Base-by-base conservation (phyloP, 2,888 invertebrate genomes). In the Volucella inanis region DNA sequence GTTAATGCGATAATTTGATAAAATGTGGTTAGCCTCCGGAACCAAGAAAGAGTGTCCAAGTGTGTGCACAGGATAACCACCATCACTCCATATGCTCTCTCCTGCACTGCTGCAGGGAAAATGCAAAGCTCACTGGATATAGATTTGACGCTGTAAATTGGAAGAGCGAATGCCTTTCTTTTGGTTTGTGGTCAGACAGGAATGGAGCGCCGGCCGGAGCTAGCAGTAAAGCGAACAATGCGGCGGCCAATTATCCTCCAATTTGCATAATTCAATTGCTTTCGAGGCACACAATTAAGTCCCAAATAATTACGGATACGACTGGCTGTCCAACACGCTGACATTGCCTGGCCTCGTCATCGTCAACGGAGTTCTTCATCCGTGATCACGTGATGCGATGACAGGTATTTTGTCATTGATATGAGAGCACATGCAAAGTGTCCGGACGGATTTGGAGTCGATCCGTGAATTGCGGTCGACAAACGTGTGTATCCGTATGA, bases 361-460 rank as follows among this genome's bases (percentile, higher is more conserved):
- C 75, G 71, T 65, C 75, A 67, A 65, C 61, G 72, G 57, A 85
- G 76, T 81, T 81, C 81, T 57, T 85, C 85, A 81, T 85, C 81
- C 85, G 85, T 85, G 85, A 85, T 85, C 85, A 85, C 81, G 85
- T 85, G 85, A 85, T 85, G 81, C 81, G 85, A 81, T 81, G 85
- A 85, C 85, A 85, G 85, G 85, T 85, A 85, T 85, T 85, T 85
- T 85, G 85, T 85, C 85, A 85, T 85, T 85, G 85, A 85, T 85
- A 81, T 81, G 76, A 72, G 59, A 67, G 72, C 55, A 72, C 80
- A 80, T 85, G 85, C 85, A 85, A 80, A 85, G 81, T 77, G 81
- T 72, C 47, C 65, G 67, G 54, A 67, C 75, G 55, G 84, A 80
- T 84, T 84, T 75, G 70, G 59, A 65, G 70, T 84, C 64, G 61